Evolutionary conservation across 1,140 invertebrate species (phyloP).

Genomic region (Nasonia longicornis): DNA sequence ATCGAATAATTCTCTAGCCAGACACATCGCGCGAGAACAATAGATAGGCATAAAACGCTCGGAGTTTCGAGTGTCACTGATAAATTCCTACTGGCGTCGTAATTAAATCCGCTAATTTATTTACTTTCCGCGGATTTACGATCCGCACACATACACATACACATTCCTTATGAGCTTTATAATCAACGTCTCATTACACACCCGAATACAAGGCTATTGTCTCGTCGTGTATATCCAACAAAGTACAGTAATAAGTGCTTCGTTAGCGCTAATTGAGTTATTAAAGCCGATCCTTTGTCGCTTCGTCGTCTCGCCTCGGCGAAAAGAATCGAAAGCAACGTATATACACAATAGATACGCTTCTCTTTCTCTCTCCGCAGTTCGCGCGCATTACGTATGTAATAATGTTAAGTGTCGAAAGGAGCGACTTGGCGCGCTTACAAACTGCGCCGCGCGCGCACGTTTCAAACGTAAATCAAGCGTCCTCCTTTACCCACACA

Average conservation of each 20-base stretch:
- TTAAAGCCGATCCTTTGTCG: background rate
- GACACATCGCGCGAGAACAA: background rate
- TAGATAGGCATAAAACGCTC: slow-evolving; percentile 5
- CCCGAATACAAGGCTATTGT: background rate
- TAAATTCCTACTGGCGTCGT: slow-evolving; percentile 23
- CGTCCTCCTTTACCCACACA: background rate
- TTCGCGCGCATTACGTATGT: slow-evolving; percentile 38
- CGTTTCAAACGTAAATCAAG: slow-evolving; percentile 25
- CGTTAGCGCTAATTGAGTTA: background rate
- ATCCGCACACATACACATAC: background rate
- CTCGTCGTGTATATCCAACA: background rate
- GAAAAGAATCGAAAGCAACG: background rate
- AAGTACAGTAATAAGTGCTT: background rate
- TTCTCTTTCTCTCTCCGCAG: background rate
- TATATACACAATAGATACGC: background rate
- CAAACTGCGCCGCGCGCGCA: slow-evolving; percentile 14
- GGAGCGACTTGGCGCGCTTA: slow-evolving; percentile 16
- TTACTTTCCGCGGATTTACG: slow-evolving; percentile 3
- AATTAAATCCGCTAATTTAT: slow-evolving; percentile 26
- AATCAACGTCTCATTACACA: background rate
- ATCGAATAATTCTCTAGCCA: background rate
- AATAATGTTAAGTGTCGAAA: slow-evolving; percentile 48
- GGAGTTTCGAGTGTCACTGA: slow-evolving; percentile 24
- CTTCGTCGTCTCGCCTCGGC: background rate
- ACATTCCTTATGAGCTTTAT: background rate